Percentiles rank a stretch among this genome's conserved stretches.
phyloP scores from a whole-genome alignment of 2,888 invertebrate genomes.

The Stomorhina lunata region DNA sequence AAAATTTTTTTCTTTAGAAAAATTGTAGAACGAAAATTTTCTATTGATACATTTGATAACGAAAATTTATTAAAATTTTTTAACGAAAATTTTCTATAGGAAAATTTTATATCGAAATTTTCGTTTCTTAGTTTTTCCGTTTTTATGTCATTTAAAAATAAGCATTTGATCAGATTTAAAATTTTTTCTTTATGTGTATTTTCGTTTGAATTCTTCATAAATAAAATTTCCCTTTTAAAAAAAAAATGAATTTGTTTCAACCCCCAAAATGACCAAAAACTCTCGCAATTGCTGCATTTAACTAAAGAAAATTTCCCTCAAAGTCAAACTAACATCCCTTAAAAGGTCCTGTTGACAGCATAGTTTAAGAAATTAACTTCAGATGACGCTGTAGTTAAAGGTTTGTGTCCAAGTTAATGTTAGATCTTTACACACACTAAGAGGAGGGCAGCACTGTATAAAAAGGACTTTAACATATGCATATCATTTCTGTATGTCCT shows the following conservation, averaged over 20 bases:
- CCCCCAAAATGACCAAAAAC: too few species aligned
- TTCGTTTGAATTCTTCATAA: not conserved
- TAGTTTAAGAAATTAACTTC: not conserved
- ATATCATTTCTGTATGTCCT: slow-evolving; percentile 28
- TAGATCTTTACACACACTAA: not conserved
- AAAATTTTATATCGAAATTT: too few species aligned
- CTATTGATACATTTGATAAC: too few species aligned
- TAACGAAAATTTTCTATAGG: too few species aligned
- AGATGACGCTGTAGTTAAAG: slow-evolving; percentile 35
- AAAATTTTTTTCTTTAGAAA: too few species aligned
- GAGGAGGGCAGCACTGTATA: slow-evolving; percentile 41
- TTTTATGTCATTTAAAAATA: too few species aligned
- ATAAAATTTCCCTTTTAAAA: not conserved
- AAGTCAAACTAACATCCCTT: slow-evolving; percentile 19
- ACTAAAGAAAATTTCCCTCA: slow-evolving; percentile 30
- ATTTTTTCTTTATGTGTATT: not conserved
- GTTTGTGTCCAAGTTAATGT: slow-evolving; percentile 42
- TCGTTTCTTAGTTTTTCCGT: too few species aligned
- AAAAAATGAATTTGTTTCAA: slow-evolving; percentile 31
- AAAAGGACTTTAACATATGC: not conserved
- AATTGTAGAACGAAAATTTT: too few species aligned
- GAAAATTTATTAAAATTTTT: too few species aligned
- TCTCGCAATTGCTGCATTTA: not conserved
- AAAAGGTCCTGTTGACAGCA: not conserved
- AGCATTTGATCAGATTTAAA: too few species aligned